These are phyloP conservation scores for Balearica regulorum DNA, from an alignment of 2,797 vertebrate species.

Conservation along the genomic window DNA sequence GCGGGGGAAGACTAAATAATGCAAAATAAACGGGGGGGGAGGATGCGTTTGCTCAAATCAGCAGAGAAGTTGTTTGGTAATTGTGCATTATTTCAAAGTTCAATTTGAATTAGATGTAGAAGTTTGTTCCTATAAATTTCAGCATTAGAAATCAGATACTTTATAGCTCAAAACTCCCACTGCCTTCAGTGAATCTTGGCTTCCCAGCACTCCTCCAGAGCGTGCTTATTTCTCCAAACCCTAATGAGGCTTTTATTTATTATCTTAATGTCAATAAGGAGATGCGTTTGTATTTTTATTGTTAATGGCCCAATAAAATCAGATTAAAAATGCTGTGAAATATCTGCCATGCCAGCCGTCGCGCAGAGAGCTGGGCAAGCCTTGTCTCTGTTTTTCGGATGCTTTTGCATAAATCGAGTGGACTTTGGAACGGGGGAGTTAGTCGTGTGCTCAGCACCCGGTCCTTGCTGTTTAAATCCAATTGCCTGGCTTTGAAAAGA, in stretches of 20 bases:
- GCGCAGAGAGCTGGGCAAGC: neutral
- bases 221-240: neutral
- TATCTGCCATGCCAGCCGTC: fast-evolving
- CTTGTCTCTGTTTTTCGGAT: neutral
- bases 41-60: neutral
- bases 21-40: neutral
- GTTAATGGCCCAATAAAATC: neutral
- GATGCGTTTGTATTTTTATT: neutral
- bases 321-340: neutral
- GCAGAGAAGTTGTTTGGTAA: neutral
- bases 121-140: neutral
- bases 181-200: neutral
- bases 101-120: neutral
- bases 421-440: neutral
- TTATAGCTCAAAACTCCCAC: neutral
- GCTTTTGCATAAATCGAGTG: neutral
- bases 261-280: neutral
- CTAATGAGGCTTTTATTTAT: slow-evolving; percentile 18
- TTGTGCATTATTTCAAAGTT: neutral
- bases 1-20: neutral
- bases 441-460: neutral
- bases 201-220: neutral
- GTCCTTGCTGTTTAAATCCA: neutral
- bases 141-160: neutral
- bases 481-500: neutral